Conservation (phyloP, 1,140 invertebrate genomes). For the Drosophila pseudoobscura region DNA sequence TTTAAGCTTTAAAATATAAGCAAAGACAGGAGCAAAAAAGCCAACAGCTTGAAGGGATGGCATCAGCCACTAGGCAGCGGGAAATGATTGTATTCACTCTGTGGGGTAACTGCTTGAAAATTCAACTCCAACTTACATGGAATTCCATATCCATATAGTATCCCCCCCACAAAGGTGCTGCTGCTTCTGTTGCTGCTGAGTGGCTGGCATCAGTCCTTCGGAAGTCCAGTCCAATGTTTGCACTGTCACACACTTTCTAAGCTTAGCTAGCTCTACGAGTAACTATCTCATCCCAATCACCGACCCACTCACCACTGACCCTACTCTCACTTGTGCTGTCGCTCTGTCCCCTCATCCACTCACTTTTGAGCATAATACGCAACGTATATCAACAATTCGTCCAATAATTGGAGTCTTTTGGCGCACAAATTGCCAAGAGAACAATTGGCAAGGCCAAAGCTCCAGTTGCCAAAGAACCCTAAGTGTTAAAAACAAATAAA, state of each 20-base stretch:
- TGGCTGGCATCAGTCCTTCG: not conserved
- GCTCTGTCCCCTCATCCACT: constrained; percentile 48
- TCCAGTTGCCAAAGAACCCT: constrained; percentile 78
- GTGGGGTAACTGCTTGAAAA: not conserved
- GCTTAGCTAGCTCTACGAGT: constrained; percentile 26
- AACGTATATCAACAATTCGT: constrained; percentile 81
- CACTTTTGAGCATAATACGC: constrained; percentile 78
- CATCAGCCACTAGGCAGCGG: constrained; percentile 25
- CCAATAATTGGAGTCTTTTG: constrained; percentile 76
- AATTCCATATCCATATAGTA: not conserved
- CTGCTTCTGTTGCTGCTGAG: not conserved
- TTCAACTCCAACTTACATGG: not conserved
- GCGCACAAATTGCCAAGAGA: constrained; percentile 63
- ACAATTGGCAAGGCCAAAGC: constrained; percentile 56
- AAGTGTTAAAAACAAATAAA: constrained; percentile 69
- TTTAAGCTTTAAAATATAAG: constrained; percentile 64
- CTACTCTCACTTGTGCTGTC: constrained; percentile 27
- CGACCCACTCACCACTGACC: constrained; percentile 2
- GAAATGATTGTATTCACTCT: not conserved
- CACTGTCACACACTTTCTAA: constrained; percentile 34
- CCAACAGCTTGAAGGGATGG: constrained; percentile 33
- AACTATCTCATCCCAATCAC: constrained; percentile 15
- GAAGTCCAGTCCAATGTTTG: constrained; percentile 24
- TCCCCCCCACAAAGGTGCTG: no score
- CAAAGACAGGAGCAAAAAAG: constrained; percentile 32